Evolutionary conservation across 2,797 vertebrate genomes (phyloP).

Genomic region (Vireo griseus): DNA sequence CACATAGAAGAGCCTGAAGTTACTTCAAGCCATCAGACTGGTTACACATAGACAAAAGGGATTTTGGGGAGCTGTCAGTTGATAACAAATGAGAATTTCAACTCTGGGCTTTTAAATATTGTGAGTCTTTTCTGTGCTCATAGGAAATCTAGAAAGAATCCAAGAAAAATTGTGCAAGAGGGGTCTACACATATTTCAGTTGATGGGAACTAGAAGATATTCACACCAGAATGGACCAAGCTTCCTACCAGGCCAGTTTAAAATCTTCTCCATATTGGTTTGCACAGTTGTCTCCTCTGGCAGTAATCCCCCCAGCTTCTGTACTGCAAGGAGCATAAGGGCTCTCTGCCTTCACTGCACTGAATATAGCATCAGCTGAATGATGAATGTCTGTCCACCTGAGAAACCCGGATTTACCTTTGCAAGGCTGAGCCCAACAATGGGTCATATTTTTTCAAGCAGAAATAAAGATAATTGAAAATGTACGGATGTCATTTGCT

Average conservation of each 20-base stretch:
- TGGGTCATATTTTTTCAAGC: not conserved
- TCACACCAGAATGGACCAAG: not conserved
- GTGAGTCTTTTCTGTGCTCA: not conserved
- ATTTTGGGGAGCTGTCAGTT: not conserved
- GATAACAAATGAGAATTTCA: not conserved
- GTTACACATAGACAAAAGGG: not conserved
- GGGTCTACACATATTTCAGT: fast-evolving
- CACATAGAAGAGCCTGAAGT: not conserved
- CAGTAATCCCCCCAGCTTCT: not conserved
- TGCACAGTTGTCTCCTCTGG: not conserved
- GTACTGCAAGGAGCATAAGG: not conserved
- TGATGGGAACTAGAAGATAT: not conserved
- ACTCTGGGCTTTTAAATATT: not conserved
- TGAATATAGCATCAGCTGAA: not conserved
- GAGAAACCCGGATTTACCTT: not conserved
- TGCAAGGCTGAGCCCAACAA: not conserved
- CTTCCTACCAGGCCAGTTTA: not conserved
- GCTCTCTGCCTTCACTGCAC: not conserved
- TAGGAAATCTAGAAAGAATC: not conserved
- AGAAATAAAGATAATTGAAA: not conserved
- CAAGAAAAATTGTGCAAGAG: not conserved
- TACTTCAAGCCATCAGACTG: not conserved
- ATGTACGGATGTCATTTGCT: not conserved
- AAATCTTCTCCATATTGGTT: not conserved
- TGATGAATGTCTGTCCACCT: not conserved